phyloP scores from a whole-genome alignment of 2,888 invertebrate genomes.

The Pelosia muscerda region DNA sequence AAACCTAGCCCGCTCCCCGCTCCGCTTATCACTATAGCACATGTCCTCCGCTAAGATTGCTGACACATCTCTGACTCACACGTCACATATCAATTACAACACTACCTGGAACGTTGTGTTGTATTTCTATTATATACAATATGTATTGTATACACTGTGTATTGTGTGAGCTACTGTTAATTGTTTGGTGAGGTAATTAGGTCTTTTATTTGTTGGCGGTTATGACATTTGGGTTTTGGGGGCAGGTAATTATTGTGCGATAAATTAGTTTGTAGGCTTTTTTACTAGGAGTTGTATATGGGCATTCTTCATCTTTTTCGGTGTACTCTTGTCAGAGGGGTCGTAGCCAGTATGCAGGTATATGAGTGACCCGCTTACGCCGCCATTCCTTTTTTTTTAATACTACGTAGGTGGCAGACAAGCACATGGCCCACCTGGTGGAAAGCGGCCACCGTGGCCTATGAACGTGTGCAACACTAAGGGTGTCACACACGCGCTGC shows the following conservation, averaged over 20 bases:
- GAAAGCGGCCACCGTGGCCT: too few relatives aligned
- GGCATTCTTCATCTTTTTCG: too few relatives aligned
- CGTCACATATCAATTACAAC: constrained; percentile 44
- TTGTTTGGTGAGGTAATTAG: constrained; percentile 14
- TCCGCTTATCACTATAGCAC: constrained; percentile 31
- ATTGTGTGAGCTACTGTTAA: constrained; percentile 20
- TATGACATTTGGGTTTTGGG: constrained; percentile 8
- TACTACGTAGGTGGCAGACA: too few relatives aligned
- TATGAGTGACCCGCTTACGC: too few relatives aligned
- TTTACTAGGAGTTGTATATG: background rate
- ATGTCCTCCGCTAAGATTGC: constrained; percentile 37
- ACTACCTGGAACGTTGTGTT: constrained; percentile 41
- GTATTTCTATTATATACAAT: constrained; percentile 19
- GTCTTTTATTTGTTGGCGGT: constrained; percentile 9
- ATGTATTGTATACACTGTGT: constrained; percentile 15
- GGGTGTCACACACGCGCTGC: too few relatives aligned
- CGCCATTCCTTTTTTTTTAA: too few relatives aligned
- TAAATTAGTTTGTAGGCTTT: background rate
- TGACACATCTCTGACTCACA: constrained; percentile 55
- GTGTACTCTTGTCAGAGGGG: too few relatives aligned
- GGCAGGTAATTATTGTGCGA: background rate
- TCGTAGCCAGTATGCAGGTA: too few relatives aligned
- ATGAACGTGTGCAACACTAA: too few relatives aligned
- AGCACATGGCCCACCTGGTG: too few relatives aligned
- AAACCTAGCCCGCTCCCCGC: constrained; percentile 30